A percentile compares a stretch with the other conserved stretches of the same genome.
Conservation (phyloP, 2,113 vertebrate species). For the Excalfactoria chinensis region DNA sequence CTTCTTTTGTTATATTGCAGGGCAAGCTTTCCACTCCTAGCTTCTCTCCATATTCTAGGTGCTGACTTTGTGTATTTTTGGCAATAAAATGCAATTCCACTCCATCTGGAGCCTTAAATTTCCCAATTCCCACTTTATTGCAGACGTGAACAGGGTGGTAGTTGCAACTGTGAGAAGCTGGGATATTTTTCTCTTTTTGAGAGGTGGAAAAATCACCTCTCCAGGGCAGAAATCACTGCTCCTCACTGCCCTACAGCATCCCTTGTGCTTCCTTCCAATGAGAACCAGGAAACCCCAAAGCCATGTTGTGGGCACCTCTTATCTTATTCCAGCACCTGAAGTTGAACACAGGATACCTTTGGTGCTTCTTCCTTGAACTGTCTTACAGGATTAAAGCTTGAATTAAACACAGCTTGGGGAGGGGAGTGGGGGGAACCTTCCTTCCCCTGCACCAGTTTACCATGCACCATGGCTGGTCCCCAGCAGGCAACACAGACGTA, state of each 20-base stretch:
- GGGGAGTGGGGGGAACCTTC: background rate
- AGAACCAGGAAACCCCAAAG: background rate
- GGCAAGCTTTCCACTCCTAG: background rate
- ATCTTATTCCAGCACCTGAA: background rate
- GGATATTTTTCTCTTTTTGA: background rate
- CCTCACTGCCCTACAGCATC: background rate
- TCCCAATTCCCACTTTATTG: background rate
- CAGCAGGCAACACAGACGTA: background rate
- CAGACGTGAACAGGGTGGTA: background rate
- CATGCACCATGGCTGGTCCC: background rate
- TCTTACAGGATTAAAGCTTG: background rate
- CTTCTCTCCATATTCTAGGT: background rate
- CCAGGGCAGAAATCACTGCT: background rate
- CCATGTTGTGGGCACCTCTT: accelerated
- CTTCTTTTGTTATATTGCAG: background rate
- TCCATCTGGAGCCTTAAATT: conserved; percentile 5
- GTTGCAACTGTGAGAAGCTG: background rate
- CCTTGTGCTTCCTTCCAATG: background rate
- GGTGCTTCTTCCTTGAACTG: accelerated
- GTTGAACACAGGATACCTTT: background rate
- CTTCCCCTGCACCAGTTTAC: background rate
- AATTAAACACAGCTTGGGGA: background rate
- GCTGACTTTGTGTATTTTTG: background rate
- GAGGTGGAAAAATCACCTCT: background rate
- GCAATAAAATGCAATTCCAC: background rate